Evolutionary conservation across 2,888 invertebrate species (phyloP), one percentile per base, ranked within the genome.

Genomic region (Erannis defoliaria): DNA sequence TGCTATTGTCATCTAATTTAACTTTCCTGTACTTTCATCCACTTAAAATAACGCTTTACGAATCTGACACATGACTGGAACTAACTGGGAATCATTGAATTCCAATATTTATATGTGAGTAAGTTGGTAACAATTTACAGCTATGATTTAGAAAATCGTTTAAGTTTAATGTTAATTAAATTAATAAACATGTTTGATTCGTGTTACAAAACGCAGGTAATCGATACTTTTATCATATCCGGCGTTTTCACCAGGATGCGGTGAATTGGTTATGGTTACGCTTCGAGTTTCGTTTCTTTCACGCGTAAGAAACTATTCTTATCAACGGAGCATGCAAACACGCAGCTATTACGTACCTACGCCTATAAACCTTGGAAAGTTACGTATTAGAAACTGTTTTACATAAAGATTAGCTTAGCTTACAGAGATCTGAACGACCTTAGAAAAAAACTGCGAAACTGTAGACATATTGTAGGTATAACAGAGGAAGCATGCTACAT

Each of bases 271-370:
- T 26, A 51, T 35, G 43, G 58, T 53, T 26, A 51, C 31, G 62
- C 46, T 33, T 18, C 14, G 37, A 49, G 67, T 62, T 64, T 67
- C 62, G 64, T 66, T 66, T 57, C 40, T 60, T 70, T 70, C 61
- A 68, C 66, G 62, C 58, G 60, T 49, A 58, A 68, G 43, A 65
- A 62, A 65, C 66, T 65, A 62, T 64, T 68, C 64, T 62, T 66
- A 68, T 64, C 70, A 56, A 10, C 62, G 58, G 31, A 66, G 66
- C 66, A 65, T 66, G 70, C 70, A 67, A 62, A 63, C 68, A 66
- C 66, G 68, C 65, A 65, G 63, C 56, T 59, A 67, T 70, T 68
- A 70, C 65, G 68, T 66, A 70, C 65, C 66, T 66, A 63, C 33
- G 40, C 31, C 55, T 59, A 59, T 60, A 55, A 68, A 70, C 62